Percentiles rank a stretch among this genome's conserved stretches.
Evolutionary conservation across 2,888 invertebrate species (phyloP).

Genomic region (Ctenicera cuprea): DNA sequence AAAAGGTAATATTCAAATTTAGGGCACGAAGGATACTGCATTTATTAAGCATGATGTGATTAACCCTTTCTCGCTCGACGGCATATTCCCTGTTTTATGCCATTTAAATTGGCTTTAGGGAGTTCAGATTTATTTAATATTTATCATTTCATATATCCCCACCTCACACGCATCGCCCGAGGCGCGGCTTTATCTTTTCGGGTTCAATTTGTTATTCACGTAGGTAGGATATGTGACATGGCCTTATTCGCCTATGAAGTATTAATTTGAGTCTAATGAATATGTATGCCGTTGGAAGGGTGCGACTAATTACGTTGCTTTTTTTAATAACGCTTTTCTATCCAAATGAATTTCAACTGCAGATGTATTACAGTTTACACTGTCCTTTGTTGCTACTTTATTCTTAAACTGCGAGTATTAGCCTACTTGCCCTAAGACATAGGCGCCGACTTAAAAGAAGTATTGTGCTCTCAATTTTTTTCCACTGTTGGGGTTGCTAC

Average conservation of each 20-base stretch:
- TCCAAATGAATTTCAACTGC: constrained; percentile 16
- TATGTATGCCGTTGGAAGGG: constrained; percentile 21
- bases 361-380: neutral
- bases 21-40: constrained; percentile 18
- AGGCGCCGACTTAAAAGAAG: too few species aligned
- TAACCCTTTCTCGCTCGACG: constrained; percentile 26
- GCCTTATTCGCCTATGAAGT: constrained; percentile 23
- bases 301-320: constrained; percentile 20
- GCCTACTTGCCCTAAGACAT: neutral
- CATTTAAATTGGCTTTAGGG: constrained; percentile 32
- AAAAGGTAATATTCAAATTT: constrained; percentile 30
- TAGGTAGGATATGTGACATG: constrained; percentile 19
- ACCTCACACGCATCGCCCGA: constrained; percentile 11
- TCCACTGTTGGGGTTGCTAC: too few species aligned
- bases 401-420: too few species aligned
- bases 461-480: too few species aligned
- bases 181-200: constrained; percentile 24
- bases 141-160: constrained; percentile 29
- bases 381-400: too few species aligned
- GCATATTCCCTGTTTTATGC: constrained; percentile 31
- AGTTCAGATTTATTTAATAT: constrained; percentile 31
- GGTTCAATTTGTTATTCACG: constrained; percentile 28
- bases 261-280: constrained; percentile 25
- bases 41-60: constrained; percentile 33
- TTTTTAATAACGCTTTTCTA: constrained; percentile 11